phyloP scores from a whole-genome alignment of 2,888 invertebrate species.

The Sinopyrophorus schimmeli region DNA sequence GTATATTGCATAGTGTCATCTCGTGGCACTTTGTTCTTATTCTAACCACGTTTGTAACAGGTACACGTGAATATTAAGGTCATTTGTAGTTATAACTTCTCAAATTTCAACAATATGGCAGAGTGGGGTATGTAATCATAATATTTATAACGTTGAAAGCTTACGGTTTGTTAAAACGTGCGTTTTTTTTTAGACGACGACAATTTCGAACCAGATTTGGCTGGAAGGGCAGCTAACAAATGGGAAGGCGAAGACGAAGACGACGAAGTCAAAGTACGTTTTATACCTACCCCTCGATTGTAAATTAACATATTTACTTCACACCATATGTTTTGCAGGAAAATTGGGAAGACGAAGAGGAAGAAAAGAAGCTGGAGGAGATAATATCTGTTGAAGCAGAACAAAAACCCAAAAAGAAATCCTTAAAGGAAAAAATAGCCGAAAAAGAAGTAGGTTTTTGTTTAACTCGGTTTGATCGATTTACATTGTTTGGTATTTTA shows the following conservation, averaged over 20 bases:
- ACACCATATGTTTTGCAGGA: constrained; percentile 64
- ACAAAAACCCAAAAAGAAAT: constrained; percentile 70
- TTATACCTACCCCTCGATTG: constrained; percentile 4
- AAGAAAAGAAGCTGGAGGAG: constrained; percentile 71
- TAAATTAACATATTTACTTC: background rate
- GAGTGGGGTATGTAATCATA: constrained; percentile 50
- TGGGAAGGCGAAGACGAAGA: constrained; percentile 91
- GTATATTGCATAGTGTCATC: constrained; percentile 27
- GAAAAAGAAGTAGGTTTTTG: constrained; percentile 74
- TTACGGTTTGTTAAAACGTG: too few relatives aligned
- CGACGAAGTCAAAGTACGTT: constrained; percentile 77
- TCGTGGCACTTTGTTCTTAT: constrained; percentile 23
- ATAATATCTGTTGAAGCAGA: constrained; percentile 50
- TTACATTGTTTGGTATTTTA: constrained; percentile 40
- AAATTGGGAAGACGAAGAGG: constrained; percentile 92
- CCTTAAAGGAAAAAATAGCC: constrained; percentile 77
- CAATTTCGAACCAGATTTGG: constrained; percentile 68
- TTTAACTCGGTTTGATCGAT: background rate
- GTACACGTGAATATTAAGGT: constrained; percentile 49
- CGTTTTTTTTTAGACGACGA: constrained; percentile 75
- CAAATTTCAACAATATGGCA: constrained; percentile 49
- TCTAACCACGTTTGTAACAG: constrained; percentile 28
- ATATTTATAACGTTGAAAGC: background rate
- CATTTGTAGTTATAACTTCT: constrained; percentile 31
- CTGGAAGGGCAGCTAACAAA: constrained; percentile 66